A percentile compares a stretch with the other conserved stretches of the same genome.
phyloP scores from a whole-genome alignment of 2,113 vertebrate genomes.

The Tragelaphus scriptus region DNA sequence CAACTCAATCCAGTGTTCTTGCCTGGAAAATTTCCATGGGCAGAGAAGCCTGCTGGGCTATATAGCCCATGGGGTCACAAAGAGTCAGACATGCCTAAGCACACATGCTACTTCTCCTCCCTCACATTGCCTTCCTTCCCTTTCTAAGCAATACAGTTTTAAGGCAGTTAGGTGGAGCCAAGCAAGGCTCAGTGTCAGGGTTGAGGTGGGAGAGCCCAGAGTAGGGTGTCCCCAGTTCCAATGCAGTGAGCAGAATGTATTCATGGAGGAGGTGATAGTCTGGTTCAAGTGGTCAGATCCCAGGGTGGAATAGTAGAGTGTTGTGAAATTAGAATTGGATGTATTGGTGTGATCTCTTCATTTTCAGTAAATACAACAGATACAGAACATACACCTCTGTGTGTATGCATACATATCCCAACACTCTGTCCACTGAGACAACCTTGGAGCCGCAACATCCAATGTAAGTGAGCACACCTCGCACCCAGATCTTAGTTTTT shows the following conservation, averaged over 20 bases:
- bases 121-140: neutral
- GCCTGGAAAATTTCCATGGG: neutral
- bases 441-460: neutral
- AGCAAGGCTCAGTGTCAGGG: neutral
- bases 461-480: neutral
- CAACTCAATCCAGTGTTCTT: neutral
- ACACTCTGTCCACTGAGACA: neutral
- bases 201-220: neutral
- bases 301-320: neutral
- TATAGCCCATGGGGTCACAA: neutral
- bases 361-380: neutral
- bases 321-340: neutral
- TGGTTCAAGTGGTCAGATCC: neutral
- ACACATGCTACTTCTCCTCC: neutral
- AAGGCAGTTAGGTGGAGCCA: neutral
- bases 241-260: neutral
- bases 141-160: neutral
- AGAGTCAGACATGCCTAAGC: neutral
- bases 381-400: neutral
- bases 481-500: neutral
- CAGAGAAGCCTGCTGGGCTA: neutral
- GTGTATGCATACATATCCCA: neutral
- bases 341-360: neutral
- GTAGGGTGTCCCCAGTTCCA: neutral
- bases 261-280: rapidly evolving